Evolutionary conservation across 2,113 vertebrate genomes (phyloP), one percentile per base, ranked within the genome.

Genomic region (Hippocampus comes): DNA sequence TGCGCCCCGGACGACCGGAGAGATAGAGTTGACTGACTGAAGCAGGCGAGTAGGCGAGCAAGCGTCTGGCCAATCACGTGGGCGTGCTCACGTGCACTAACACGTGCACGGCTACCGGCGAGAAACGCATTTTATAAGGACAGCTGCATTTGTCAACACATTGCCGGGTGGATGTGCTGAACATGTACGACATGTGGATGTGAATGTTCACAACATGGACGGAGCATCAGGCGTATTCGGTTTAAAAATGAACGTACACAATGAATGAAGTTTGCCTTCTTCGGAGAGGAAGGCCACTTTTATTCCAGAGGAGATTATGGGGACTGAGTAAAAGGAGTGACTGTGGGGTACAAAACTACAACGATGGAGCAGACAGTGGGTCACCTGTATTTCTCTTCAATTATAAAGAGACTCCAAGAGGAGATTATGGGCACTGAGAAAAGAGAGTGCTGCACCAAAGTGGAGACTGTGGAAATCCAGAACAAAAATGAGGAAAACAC

Each of bases 31-130:
- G 73, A 77, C 61, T 23, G 70, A 86, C 63, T 68, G 73, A 68
- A n/a, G 80, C 67, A 77, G 78, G 81, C 84, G 66, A 51, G 73
- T 64, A 72, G 20, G 78, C 67, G 74, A 77, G 82, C 84, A 57
- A 51, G 73, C 68, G 72, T 51, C 60, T 57, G 59, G 8, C 5
- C 53, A 27, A 72, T 21, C 68, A 14, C 72, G 21, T 70, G 18
- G 18, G 41, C 27, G 34, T 1, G 48, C 70, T 78, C 74, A 76
- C 79, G 23, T 74, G 78, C 14, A 25, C 17, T 4, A 78, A 77
- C 71, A 69, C 61, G 56, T 72, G 73, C 59, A 25, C 61, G 9
- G 67, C 69, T 70, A 80, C 59, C 60, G 11, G 56, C 6, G 59
- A 77, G 46, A 55, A 48, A 76, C 48, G 63, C 20, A 73, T 61